These are phyloP conservation scores for Heliconius congener DNA, from an alignment of 1,140 invertebrate genomes.

Conservation along the genomic window DNA sequence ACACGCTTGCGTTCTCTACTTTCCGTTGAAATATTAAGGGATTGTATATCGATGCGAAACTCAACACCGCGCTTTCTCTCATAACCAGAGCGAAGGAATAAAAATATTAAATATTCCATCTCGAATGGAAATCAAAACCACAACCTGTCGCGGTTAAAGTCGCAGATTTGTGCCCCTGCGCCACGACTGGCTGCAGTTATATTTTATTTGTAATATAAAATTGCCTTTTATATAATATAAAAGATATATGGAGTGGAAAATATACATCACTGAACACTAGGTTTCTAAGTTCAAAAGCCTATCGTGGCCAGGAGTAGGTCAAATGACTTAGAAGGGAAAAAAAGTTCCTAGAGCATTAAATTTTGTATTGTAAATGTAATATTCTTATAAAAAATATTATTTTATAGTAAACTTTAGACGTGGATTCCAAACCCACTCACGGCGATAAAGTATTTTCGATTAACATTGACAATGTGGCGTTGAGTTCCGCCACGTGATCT, in stretches of 20 bases:
- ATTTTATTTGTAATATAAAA: background rate
- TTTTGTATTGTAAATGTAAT: background rate
- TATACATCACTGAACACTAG: conserved; percentile 10
- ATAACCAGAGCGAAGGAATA: background rate
- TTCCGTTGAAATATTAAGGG: no score
- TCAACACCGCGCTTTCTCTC: no score
- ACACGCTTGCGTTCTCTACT: no score
- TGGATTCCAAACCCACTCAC: no score
- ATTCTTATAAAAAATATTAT: background rate
- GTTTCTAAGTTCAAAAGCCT: conserved; percentile 8
- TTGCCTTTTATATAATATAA: background rate
- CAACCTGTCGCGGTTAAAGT: background rate
- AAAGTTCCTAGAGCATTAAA: background rate
- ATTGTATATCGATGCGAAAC: no score
- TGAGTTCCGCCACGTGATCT: background rate
- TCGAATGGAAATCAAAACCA: background rate
- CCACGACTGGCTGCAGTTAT: no score
- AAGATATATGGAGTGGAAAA: conserved; percentile 4
- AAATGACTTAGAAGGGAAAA: background rate
- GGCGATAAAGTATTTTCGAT: no score
- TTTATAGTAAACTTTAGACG: background rate
- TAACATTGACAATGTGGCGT: no score
- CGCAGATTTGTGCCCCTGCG: no score
- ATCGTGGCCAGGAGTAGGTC: conserved; percentile 1
- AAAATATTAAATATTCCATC: background rate